Evolutionary conservation across 92 coral and sea anemone species (phyloP).

Genomic region (Porites cylindrica): DNA sequence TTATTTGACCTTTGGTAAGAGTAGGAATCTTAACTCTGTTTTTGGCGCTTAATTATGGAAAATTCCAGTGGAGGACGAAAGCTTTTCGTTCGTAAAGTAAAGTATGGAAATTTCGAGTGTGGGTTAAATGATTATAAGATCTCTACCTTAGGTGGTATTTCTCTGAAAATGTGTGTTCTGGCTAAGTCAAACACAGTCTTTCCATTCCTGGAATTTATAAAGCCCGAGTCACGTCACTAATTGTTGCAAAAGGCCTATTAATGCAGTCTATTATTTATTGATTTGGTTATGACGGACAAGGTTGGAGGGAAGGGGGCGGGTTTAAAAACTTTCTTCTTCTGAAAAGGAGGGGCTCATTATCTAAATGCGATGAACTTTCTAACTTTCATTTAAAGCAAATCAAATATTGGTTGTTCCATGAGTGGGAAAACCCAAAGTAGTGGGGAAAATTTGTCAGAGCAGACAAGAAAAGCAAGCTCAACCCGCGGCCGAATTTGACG

Average conservation of each 20-base stretch:
- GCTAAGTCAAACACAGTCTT: not conserved
- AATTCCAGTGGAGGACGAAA: no score
- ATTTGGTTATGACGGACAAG: constrained; percentile 17
- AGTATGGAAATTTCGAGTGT: constrained; percentile 10
- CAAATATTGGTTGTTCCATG: no score
- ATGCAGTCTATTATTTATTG: constrained; percentile 5
- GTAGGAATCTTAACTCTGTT: no score
- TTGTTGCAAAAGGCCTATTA: constrained; percentile 13
- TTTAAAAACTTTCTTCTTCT: not conserved
- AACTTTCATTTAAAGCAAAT: no score
- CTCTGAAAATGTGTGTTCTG: constrained; percentile 13
- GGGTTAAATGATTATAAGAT: constrained; percentile 9
- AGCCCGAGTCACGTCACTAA: not conserved
- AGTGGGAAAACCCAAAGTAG: no score
- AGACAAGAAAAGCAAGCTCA: no score
- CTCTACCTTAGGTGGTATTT: constrained; percentile 4
- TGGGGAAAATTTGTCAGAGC: no score
- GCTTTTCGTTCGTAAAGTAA: not conserved
- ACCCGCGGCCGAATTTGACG: not conserved
- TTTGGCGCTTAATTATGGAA: no score
- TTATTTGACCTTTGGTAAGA: no score
- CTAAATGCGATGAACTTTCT: no score
- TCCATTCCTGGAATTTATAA: not conserved
- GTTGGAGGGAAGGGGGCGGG: constrained; percentile 2
- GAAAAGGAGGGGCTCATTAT: constrained; percentile 1